phyloP scores from a whole-genome alignment of 2,797 vertebrate species.

The Sebastes diploproa region DNA sequence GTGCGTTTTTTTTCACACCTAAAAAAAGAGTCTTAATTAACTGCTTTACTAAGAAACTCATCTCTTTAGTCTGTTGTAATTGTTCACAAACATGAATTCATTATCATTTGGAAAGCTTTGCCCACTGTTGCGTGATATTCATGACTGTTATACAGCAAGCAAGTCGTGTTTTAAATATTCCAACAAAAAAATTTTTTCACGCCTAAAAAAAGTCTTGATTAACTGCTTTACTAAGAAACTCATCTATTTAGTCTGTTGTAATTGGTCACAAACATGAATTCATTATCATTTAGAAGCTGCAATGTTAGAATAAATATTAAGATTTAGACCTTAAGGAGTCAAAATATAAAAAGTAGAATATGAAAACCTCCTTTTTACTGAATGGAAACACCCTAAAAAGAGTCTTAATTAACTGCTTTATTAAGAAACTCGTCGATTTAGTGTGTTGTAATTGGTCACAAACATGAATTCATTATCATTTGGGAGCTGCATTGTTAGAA shows the following conservation, averaged over 20 bases:
- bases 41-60: no score
- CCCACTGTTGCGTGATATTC: constrained; percentile 74
- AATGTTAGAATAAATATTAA: neutral
- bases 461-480: neutral
- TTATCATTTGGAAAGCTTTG: constrained; percentile 46
- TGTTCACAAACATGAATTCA: no score
- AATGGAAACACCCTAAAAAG: constrained; percentile 12
- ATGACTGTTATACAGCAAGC: constrained; percentile 10
- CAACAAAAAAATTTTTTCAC: neutral
- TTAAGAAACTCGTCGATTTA: neutral
- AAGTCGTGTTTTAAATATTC: constrained; percentile 34
- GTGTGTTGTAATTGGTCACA: neutral
- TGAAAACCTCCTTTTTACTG: no score
- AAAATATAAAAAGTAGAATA: neutral
- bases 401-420: constrained; percentile 7
- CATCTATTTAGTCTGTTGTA: neutral
- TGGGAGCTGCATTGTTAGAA: neutral
- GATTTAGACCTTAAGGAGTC: neutral
- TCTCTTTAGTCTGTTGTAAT: no score
- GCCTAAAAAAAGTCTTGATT: neutral
- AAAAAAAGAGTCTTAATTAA: no score
- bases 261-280: neutral
- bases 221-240: neutral
- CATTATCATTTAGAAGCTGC: neutral
- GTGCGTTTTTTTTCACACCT: no score